Evolutionary conservation across 2,888 invertebrate genomes (phyloP).

Genomic region (Ophion obscuratus): DNA sequence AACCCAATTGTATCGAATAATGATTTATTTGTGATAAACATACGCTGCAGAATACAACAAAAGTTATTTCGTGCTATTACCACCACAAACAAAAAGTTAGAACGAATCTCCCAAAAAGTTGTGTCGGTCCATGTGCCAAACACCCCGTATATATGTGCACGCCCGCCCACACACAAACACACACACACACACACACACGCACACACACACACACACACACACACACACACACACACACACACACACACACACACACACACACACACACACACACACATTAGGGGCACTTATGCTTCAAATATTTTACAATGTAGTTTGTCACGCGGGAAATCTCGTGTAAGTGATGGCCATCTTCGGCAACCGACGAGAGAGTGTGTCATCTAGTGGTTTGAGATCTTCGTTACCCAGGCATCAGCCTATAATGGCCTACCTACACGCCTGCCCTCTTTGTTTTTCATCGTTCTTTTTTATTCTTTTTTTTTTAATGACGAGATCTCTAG

Average conservation of each 20-base stretch:
- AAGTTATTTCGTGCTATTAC: no score
- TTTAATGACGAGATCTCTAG: constrained; percentile 48
- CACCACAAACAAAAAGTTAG: no score
- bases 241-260: neutral
- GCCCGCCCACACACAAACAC: no score
- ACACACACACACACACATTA: neutral
- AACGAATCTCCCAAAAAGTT: no score
- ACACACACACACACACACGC: no score
- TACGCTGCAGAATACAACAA: no score
- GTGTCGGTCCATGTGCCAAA: no score
- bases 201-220: no score
- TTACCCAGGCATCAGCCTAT: constrained; percentile 21
- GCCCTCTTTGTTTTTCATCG: neutral
- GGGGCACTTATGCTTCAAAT: neutral
- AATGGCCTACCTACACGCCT: neutral
- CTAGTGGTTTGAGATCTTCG: constrained; percentile 39
- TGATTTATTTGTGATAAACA: no score
- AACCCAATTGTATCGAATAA: no score
- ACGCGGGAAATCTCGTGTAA: constrained; percentile 42
- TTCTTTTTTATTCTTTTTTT: constrained; percentile 8
- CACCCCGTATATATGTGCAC: no score
- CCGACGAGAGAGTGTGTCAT: neutral
- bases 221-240: no score
- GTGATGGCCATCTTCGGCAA: constrained; percentile 53
- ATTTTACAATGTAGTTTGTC: constrained; percentile 53